Percentiles rank a stretch among this genome's conserved stretches.
Conservation (phyloP, 2,113 vertebrate genomes). For the Syrrhaptes paradoxus region DNA sequence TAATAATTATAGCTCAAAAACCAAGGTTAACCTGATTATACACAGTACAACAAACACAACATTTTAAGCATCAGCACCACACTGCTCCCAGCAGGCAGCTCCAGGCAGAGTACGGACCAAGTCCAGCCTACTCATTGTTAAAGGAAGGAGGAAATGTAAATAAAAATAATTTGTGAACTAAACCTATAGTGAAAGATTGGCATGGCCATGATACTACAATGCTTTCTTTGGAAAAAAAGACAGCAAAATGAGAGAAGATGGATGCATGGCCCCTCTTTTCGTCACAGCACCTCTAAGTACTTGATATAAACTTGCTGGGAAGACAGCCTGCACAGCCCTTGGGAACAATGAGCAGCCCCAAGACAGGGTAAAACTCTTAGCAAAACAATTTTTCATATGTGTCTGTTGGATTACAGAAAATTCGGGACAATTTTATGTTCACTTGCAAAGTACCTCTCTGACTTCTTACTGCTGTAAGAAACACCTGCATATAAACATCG, state of each 20-base stretch:
- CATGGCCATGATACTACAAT: too few species aligned
- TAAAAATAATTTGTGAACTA: not conserved
- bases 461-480: not conserved
- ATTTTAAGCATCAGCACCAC: conserved; percentile 4
- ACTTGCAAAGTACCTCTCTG: not conserved
- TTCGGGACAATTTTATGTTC: not conserved
- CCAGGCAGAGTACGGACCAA: not conserved
- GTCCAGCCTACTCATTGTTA: not conserved
- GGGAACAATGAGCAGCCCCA: rapidly evolving
- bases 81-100: not conserved
- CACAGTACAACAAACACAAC: conserved; percentile 34
- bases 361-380: not conserved
- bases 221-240: not conserved
- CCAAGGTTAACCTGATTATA: conserved; percentile 51
- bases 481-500: not conserved
- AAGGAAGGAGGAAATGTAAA: not conserved
- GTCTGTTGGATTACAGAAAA: not conserved
- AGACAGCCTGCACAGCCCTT: not conserved
- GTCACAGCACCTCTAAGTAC: not conserved
- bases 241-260: not conserved
- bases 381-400: not conserved
- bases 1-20: conserved; percentile 57
- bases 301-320: not conserved
- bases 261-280: rapidly evolving
- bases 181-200: rapidly evolving